A percentile compares a stretch with the other conserved stretches of the same genome.
Conservation (phyloP, 2,113 vertebrate species). For the Odocoileus hemionus region DNA sequence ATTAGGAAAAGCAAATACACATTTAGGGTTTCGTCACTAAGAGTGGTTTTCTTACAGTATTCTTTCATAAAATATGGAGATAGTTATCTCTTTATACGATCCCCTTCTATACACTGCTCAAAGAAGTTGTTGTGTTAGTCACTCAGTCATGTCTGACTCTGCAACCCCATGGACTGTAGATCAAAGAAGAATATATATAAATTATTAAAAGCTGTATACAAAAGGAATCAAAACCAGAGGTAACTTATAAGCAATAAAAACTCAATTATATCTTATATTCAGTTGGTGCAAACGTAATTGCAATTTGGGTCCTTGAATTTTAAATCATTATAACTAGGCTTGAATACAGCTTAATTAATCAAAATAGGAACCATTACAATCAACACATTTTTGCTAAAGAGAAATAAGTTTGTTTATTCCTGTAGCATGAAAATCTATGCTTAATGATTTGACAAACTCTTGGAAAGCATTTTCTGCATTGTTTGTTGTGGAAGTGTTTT, state of each 20-base stretch:
- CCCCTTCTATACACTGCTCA: background rate
- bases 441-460: background rate
- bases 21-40: background rate
- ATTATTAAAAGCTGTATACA: background rate
- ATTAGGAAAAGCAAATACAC: background rate
- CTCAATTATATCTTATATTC: background rate
- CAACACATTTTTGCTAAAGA: background rate
- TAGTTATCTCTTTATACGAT: background rate
- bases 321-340: background rate
- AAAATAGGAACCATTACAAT: background rate
- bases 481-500: background rate
- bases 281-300: background rate
- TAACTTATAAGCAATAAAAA: background rate
- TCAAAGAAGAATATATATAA: background rate
- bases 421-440: background rate
- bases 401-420: background rate
- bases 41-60: background rate
- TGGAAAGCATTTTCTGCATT: background rate
- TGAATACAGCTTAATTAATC: background rate
- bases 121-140: background rate
- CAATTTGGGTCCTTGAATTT: background rate
- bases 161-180: background rate
- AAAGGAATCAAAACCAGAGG: background rate
- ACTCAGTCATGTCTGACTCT: background rate
- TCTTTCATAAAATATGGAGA: background rate